Evolutionary conservation across 1,140 invertebrate genomes (phyloP), one percentile per base, ranked within the genome.

Genomic region (Pararge aegeria): DNA sequence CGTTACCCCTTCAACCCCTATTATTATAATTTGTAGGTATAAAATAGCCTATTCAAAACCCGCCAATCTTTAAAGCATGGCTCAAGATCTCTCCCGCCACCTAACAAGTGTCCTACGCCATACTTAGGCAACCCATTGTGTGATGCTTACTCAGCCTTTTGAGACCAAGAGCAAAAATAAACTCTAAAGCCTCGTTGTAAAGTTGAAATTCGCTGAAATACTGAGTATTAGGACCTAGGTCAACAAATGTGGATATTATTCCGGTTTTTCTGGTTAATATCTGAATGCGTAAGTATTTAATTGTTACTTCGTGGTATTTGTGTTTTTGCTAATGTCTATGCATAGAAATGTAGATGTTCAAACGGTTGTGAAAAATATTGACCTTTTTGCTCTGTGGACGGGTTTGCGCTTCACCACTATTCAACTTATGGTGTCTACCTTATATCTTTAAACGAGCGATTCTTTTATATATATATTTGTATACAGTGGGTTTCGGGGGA

Each of bases 111-210:
- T 61, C 57, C 50, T 70, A 64, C 51, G 29, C 54, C 60, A 42
- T 58, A 66, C 68, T 66, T 40, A 64, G 46, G 24, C 13, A 46
- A 55, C 24, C 64, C 58, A 67, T 70, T 70, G 64, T 67, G 53
- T 15, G 51, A 55, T 20, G 57, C 51, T 30, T 55, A 55, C 51
- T 68, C 62, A 68, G 55, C 66, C 52, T 37, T 61, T 61, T 12
- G 5, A 37, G 4, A 16, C 13, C 18, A n/a, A 10, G 1, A 57
- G 16, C 2, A 0, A 19, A 64, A 57, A 44, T 48, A n/a, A 55
- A 58, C 51, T 18, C 46, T 65, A 58, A 6, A 0, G 0, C 0
- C 0, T 7, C 1, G 4, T 0, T 13, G 16, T 46, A 61, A 55
- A 18, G 55, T 29, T 27, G 1, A 59, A 19, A 61, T 38, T 59